phyloP scores from a whole-genome alignment of 1,140 invertebrate species.

The Philaenus spumarius region DNA sequence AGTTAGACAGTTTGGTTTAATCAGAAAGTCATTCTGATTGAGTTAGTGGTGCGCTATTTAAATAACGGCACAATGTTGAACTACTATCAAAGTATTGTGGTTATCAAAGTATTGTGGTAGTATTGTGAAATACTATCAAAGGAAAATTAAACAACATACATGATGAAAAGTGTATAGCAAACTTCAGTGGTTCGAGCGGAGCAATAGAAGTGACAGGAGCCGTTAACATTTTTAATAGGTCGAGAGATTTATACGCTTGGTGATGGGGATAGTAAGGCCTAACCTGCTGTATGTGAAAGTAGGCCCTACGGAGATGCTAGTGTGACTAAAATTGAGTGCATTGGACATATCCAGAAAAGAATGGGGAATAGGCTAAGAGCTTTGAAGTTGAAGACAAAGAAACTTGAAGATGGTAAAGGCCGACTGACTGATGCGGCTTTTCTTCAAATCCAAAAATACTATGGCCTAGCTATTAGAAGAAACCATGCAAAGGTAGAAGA shows the following conservation, averaged over 20 bases:
- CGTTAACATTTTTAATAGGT: conserved; percentile 2
- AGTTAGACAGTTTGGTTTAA: no score
- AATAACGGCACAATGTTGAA: no score
- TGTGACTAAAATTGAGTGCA: neutral
- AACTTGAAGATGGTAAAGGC: conserved; percentile 16
- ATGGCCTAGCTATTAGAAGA: no score
- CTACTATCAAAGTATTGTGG: no score
- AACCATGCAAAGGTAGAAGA: conserved; percentile 17
- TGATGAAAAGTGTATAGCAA: no score
- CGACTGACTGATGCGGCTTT: conserved; percentile 15
- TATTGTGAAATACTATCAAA: no score
- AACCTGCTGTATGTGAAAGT: neutral
- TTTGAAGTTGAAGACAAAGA: conserved; percentile 12
- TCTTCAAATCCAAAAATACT: conserved; percentile 16
- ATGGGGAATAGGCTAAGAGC: conserved; percentile 1
- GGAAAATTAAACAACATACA: no score
- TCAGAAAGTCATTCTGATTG: no score
- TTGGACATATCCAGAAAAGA: no score
- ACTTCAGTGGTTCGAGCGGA: no score
- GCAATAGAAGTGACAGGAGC: neutral
- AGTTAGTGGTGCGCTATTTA: no score
- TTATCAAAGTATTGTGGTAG: no score
- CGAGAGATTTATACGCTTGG: neutral
- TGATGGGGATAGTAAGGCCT: conserved; percentile 2
- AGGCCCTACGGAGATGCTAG: neutral